Conservation (phyloP, 2,113 vertebrate species). For the Sprattus sprattus region DNA sequence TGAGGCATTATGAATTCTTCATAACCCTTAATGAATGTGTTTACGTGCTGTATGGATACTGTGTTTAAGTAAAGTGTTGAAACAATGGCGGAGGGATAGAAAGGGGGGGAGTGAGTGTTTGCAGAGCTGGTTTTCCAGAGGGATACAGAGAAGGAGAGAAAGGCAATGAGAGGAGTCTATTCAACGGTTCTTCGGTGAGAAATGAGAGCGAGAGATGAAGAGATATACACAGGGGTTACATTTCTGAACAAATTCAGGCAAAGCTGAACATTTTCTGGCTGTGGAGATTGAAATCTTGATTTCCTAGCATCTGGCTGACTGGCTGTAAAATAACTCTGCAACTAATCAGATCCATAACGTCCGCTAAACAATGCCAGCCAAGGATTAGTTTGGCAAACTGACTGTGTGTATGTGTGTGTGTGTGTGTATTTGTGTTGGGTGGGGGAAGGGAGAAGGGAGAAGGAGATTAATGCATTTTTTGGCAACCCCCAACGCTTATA, state of each 20-base stretch:
- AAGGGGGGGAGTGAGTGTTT: background rate
- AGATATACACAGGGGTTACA: background rate
- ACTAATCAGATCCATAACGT: conserved; percentile 27
- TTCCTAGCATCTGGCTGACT: background rate
- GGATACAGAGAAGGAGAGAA: background rate
- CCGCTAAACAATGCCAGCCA: conserved; percentile 20
- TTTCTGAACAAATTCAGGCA: background rate
- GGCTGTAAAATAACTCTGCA: conserved; percentile 15
- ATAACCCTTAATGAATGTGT: too few species aligned
- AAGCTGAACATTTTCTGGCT: background rate
- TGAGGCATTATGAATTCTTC: too few species aligned
- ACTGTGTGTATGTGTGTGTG: background rate
- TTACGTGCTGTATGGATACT: too few species aligned
- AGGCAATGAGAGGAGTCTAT: background rate
- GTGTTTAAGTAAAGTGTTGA: too few species aligned
- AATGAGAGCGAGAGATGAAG: background rate
- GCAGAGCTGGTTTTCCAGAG: background rate
- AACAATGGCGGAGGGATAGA: background rate
- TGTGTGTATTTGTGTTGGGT: background rate
- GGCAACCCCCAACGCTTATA: background rate
- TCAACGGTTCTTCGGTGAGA: background rate
- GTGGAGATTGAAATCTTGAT: conserved; percentile 4
- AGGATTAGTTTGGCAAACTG: conserved; percentile 19
- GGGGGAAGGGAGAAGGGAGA: background rate
- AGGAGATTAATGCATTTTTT: conserved; percentile 12